phyloP scores from a whole-genome alignment of 2,113 vertebrate species.

The Nicator chloris region DNA sequence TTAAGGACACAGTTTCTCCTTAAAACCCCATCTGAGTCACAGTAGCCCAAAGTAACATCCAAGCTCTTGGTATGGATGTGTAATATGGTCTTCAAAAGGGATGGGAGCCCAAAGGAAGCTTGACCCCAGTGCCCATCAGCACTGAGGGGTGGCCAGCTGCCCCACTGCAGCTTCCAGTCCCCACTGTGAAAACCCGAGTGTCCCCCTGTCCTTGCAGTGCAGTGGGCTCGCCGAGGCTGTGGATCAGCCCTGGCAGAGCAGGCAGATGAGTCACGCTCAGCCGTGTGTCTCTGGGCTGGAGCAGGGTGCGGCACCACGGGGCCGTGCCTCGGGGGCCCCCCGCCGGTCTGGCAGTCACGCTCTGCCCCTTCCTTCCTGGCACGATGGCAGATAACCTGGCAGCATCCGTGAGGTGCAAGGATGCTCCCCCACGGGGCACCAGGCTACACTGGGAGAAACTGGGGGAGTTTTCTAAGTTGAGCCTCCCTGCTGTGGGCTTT shows the following conservation, averaged over 20 bases:
- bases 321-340: fast-evolving
- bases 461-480: background rate
- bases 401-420: background rate
- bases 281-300: fast-evolving
- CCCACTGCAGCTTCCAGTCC: background rate
- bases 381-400: fast-evolving
- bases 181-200: fast-evolving
- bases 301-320: background rate
- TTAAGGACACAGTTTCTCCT: background rate
- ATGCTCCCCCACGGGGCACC: fast-evolving
- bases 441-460: background rate
- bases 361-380: background rate
- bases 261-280: background rate
- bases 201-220: fast-evolving
- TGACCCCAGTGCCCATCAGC: fast-evolving
- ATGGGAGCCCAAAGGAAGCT: background rate
- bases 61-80: background rate
- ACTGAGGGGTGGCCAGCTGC: background rate
- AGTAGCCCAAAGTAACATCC: background rate
- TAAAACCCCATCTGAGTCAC: background rate
- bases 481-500: fast-evolving
- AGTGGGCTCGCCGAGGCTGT: background rate
- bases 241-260: background rate
- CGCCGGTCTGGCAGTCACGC: fast-evolving
- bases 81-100: background rate